A percentile compares a stretch with the other conserved stretches of the same genome.
Conservation (phyloP, 2,797 vertebrate genomes). For the Sus cebifrons region DNA sequence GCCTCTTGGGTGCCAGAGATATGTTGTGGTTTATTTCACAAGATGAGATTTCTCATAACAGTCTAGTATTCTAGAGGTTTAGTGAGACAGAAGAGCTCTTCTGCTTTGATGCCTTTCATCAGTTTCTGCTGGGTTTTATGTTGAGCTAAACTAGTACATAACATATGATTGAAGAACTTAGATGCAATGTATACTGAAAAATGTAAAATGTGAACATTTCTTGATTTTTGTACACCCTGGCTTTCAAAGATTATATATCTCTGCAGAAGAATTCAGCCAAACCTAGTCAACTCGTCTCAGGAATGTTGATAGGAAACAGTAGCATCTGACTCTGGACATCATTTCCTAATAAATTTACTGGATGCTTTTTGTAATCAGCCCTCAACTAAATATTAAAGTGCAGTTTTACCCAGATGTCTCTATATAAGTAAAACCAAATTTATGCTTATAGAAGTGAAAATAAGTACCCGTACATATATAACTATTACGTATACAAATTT, state of each 20-base stretch:
- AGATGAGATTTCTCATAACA: not conserved
- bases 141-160: not conserved
- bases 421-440: not conserved
- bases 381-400: not conserved
- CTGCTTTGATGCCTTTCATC: not conserved
- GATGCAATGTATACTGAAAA: not conserved
- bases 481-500: not conserved
- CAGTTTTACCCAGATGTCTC: not conserved
- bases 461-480: not conserved
- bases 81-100: not conserved
- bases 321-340: not conserved
- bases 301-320: not conserved
- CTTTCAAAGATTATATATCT: slow-evolving; percentile 9
- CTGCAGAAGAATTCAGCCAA: not conserved
- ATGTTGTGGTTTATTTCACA: not conserved
- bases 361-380: not conserved
- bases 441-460: slow-evolving; percentile 9
- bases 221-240: not conserved
- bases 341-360: not conserved
- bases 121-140: not conserved
- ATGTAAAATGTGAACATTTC: not conserved
- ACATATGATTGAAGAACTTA: not conserved
- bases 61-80: not conserved
- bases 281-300: not conserved
- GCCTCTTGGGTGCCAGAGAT: not conserved